These are phyloP conservation scores for Solenopsis invicta DNA, from an alignment of 1,140 invertebrate genomes.

Conservation along the genomic window DNA sequence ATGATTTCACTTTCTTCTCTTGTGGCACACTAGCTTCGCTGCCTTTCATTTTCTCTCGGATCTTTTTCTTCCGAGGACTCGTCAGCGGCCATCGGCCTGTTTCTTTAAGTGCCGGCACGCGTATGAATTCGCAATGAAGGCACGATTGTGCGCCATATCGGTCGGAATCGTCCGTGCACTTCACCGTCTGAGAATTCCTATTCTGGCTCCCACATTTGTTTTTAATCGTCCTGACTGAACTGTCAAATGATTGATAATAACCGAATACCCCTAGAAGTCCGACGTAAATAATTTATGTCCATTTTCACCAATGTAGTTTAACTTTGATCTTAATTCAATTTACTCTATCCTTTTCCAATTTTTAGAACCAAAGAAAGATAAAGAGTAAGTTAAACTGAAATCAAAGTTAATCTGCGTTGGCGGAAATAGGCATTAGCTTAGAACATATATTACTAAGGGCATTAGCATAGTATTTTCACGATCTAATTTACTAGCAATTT, in stretches of 20 bases:
- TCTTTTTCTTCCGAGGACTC: slow-evolving; percentile 13
- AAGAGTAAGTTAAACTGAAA: too few relatives aligned
- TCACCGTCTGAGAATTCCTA: slow-evolving; percentile 39
- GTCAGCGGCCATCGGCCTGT: slow-evolving; percentile 23
- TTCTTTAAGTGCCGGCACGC: slow-evolving; percentile 27
- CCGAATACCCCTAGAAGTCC: background rate
- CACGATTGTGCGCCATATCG: slow-evolving; percentile 45
- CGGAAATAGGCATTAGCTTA: too few relatives aligned
- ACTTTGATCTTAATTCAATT: too few relatives aligned
- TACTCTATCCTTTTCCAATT: too few relatives aligned
- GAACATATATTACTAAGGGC: too few relatives aligned
- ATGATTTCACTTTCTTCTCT: background rate
- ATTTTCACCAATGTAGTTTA: background rate
- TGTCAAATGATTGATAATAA: background rate
- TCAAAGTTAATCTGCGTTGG: too few relatives aligned
- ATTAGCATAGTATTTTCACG: too few relatives aligned
- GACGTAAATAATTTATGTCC: too few relatives aligned
- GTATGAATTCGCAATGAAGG: slow-evolving; percentile 53
- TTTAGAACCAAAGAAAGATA: too few relatives aligned
- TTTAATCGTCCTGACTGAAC: slow-evolving; percentile 1
- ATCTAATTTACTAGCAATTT: slow-evolving; percentile 5
- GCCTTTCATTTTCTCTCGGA: background rate
- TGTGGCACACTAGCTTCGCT: background rate
- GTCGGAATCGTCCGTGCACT: background rate
- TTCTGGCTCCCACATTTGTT: slow-evolving; percentile 6